Base-by-base conservation (phyloP, 2,797 vertebrate species). In the Dipus sagitta region DNA sequence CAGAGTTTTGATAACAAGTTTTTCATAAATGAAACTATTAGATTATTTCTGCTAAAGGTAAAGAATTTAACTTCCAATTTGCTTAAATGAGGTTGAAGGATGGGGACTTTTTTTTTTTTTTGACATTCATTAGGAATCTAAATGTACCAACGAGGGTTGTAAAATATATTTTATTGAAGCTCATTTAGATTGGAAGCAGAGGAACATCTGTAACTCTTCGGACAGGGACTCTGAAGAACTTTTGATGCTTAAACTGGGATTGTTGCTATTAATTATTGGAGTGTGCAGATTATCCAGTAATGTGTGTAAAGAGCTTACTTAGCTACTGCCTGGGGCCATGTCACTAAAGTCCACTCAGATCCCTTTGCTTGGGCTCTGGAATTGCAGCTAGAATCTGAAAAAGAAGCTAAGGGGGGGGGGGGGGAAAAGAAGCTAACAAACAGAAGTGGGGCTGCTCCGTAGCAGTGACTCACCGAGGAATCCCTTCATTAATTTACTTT, bases 181-280 rank as follows among this genome's bases (percentile, higher is more conserved):
- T 96, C 96, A 81, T 94, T 96, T 92, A 83, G 62, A 94, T n/a
- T 85, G 2, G 64, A 96, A 96, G 90, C 90, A 93, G 91, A 97
- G 91, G 95, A 97, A 95, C 79, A 96, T 95, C 94, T 97, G 92
- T 94, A 97, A 97, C 86, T 95, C 81, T 95, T 93, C 97, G 93
- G 84, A 97, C 90, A 96, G 91, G 96, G 91, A 84, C 95, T 54
- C 86, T 86, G 89, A 97, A 94, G 96, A 96, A 92, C 64, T 85
- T 96, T 97, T 96, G 91, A 96, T 75, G 96, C 91, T 95, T 90
- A 96, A 97, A 88, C 76, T 52, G 67, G 93, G 95, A 96, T 88
- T 86, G 94, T 97, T 91, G 72, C 85, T 96, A 97, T 97, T 96
- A 96, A 97, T 97, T 96, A 97, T 95, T 38, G 0, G 78, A 96